These are phyloP conservation scores for Gonocerus acuteangulatus DNA, from an alignment of 2,888 invertebrate genomes.

Conservation along the genomic window DNA sequence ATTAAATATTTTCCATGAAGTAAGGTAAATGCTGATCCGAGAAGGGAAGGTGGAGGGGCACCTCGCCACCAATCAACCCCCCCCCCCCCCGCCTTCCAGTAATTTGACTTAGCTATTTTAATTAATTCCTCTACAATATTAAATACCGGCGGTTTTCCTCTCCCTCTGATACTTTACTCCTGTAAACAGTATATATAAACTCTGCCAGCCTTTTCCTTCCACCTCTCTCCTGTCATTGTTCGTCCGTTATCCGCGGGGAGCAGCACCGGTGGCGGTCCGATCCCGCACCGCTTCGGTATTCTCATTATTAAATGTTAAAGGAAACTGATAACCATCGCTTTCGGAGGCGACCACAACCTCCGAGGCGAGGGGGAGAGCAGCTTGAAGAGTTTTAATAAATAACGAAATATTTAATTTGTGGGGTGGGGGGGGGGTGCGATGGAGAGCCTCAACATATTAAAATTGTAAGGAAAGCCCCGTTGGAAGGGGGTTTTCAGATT, in stretches of 20 bases:
- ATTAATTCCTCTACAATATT: conserved; percentile 10
- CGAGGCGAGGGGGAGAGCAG: background rate
- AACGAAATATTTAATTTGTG: conserved; percentile 20
- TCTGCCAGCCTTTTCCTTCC: too few species aligned
- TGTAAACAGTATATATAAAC: too few species aligned
- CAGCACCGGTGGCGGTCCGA: too few species aligned
- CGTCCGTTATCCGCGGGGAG: too few species aligned
- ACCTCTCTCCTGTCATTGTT: too few species aligned
- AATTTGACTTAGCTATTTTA: conserved; percentile 23
- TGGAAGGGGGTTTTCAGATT: conserved; percentile 35
- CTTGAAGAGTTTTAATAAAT: conserved; percentile 9
- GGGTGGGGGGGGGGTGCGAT: too few species aligned
- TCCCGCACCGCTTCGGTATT: background rate
- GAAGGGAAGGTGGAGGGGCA: background rate
- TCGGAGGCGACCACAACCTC: too few species aligned
- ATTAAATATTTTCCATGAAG: background rate
- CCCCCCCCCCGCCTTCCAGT: too few species aligned
- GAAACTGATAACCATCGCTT: conserved; percentile 23
- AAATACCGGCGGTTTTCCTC: conserved; percentile 9
- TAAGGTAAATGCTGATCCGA: background rate
- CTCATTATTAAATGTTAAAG: conserved; percentile 20
- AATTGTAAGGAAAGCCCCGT: conserved; percentile 10
- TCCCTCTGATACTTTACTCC: too few species aligned
- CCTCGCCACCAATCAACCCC: background rate
- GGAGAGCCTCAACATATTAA: conserved; percentile 21